Conservation (phyloP, 2,113 vertebrate species). For the Probosciger aterrimus region DNA sequence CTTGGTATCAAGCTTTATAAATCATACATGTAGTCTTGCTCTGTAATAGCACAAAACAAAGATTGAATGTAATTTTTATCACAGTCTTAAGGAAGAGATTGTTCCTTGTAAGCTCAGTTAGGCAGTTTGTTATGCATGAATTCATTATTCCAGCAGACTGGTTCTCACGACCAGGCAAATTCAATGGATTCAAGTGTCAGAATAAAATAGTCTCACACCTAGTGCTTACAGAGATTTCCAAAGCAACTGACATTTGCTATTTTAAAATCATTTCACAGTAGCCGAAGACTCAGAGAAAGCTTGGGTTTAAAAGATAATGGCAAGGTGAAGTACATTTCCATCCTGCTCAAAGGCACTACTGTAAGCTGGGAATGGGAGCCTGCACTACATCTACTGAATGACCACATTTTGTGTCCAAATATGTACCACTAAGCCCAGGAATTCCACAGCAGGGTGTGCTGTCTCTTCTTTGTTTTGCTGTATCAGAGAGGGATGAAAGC, state of each 20-base stretch:
- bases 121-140: constrained; percentile 31
- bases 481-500: not conserved
- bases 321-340: not conserved
- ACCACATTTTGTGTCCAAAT: not conserved
- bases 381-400: not conserved
- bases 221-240: constrained; percentile 1
- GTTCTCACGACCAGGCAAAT: not conserved
- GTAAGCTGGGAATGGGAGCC: not conserved
- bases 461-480: not conserved
- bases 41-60: not conserved
- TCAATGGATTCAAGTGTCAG: not conserved
- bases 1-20: not conserved
- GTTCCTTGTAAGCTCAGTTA: not conserved
- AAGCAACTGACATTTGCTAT: not conserved
- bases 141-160: not conserved
- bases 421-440: not conserved
- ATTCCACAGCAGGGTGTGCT: not conserved
- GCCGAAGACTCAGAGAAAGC: not conserved
- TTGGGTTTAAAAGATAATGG: not conserved
- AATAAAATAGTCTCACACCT: not conserved
- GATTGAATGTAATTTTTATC: not conserved
- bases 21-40: not conserved
- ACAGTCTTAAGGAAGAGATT: not conserved
- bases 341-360: not conserved
- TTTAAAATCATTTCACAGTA: constrained; percentile 15